Evolutionary conservation across 2,888 invertebrate species (phyloP), one percentile per base, ranked within the genome.

Genomic region (Caenorhabditis macrosperma): DNA sequence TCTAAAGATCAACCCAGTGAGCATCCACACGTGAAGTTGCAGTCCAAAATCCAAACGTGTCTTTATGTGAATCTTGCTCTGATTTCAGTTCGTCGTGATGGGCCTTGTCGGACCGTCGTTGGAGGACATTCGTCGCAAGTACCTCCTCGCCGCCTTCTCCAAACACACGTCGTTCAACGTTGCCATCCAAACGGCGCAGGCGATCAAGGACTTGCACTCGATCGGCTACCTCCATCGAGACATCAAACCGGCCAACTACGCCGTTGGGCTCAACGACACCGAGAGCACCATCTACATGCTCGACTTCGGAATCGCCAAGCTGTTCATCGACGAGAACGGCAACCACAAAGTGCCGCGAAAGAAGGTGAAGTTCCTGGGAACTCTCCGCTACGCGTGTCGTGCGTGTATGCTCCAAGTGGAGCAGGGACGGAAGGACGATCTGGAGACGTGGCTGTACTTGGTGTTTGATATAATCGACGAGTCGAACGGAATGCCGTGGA

Each of bases 281-380:
- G 77, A 83, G 46, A 17, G 41, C 4, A 66, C 63, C 6, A 54
- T 82, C 57, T 80, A 77, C 69, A 74, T 82, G 72, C 52, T 82
- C 2, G 77, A 80, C 52, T 82, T 82, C 33, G 79, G 80, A 57
- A 80, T 82, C 24, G 77, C 79, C 0, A 76, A 72, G 22, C 52
- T 68, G 7, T 82, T 35, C 41, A 10, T 76, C 15, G 66, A 84
- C 24, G 52, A 69, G 41, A 69, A 68, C 5, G 77, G 77, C 10
- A 63, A 60, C 3, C 72, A 74, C 50, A 76, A 79, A 12, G 52
- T 48, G 15, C 57, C 30, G 22, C 44, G 84, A 20, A 75, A 78
- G 28, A 82, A 77, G 33, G 83, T 81, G 28, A 85, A 82, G 55
- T 85, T 85, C 46, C 59, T 85, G 22, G 85, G 85, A 52, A 85